Conservation (phyloP, 2,888 invertebrate species). For the Acanthosepion esculentum region DNA sequence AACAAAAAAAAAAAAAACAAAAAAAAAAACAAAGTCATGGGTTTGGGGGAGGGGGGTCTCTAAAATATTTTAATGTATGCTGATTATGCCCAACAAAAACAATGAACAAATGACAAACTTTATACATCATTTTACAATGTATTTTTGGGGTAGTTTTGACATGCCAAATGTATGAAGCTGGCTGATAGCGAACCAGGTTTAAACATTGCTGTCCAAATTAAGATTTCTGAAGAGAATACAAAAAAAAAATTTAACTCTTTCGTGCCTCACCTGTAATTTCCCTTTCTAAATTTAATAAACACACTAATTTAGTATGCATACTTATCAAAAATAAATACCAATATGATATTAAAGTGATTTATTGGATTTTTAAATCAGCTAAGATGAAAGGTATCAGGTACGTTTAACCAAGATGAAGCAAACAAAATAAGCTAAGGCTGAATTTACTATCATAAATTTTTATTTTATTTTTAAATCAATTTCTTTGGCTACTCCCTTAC, state of each 20-base stretch:
- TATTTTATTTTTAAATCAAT: too few relatives aligned
- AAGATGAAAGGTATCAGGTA: neutral
- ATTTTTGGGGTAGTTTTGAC: neutral
- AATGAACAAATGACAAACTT: neutral
- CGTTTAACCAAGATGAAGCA: neutral
- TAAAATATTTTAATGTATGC: neutral
- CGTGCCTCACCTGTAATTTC: neutral
- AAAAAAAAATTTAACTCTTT: neutral
- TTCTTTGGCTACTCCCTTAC: neutral
- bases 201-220: constrained; percentile 15
- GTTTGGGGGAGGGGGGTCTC: neutral
- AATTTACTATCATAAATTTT: neutral
- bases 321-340: neutral
- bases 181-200: constrained; percentile 1
- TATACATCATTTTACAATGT: neutral
- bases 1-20: neutral
- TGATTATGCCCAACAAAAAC: neutral
- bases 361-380: neutral
- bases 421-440: neutral
- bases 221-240: neutral
- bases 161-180: constrained; percentile 7
- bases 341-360: neutral
- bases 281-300: neutral
- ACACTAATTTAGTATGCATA: neutral
- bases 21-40: neutral